These are phyloP conservation scores for Galago senegalensis DNA, from an alignment of 2,797 vertebrate species.

Conservation along the genomic window DNA sequence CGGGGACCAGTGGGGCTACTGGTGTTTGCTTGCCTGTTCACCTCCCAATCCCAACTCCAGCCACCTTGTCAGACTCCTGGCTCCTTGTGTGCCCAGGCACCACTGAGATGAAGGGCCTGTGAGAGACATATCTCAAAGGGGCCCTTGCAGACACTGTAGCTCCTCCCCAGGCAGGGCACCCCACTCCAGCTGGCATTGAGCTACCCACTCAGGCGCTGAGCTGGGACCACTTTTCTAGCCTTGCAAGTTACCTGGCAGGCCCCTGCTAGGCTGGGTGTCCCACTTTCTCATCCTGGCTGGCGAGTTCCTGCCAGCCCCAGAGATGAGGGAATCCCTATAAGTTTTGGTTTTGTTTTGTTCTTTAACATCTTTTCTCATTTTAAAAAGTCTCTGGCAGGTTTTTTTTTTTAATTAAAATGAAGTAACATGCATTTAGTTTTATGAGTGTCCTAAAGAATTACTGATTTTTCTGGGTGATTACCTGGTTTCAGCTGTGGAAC, in stretches of 20 bases:
- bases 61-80: neutral
- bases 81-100: too few relatives aligned
- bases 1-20: rapidly evolving
- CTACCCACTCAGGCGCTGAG: neutral
- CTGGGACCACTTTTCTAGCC: neutral
- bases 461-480: neutral
- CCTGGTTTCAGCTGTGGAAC: neutral
- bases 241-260: rapidly evolving
- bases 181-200: neutral
- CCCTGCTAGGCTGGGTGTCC: neutral
- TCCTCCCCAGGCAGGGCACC: neutral
- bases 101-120: neutral
- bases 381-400: constrained; percentile 62
- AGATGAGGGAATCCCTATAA: neutral
- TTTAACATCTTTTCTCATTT: constrained; percentile 38
- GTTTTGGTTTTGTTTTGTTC: constrained; percentile 16
- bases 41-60: neutral
- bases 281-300: neutral
- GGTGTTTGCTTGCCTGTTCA: rapidly evolving
- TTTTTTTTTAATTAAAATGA: constrained; percentile 75
- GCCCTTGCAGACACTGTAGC: neutral
- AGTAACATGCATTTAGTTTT: neutral
- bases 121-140: rapidly evolving
- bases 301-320: neutral
- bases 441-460: neutral